Evolutionary conservation across 2,113 vertebrate genomes (phyloP).

Genomic region (Sula dactylatra): DNA sequence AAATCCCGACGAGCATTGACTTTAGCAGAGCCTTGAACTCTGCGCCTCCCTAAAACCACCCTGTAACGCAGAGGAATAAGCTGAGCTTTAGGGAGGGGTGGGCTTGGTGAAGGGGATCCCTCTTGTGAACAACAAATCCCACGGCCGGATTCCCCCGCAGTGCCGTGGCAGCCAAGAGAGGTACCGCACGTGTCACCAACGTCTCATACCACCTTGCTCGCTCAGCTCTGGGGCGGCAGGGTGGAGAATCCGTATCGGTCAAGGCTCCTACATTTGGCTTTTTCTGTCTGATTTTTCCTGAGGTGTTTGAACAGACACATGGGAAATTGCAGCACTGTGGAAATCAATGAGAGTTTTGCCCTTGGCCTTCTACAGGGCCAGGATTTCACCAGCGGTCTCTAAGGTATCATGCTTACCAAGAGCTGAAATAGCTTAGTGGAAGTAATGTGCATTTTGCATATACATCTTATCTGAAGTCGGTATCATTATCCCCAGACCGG

Average conservation of each 20-base stretch:
- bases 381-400: not conserved
- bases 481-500: not conserved
- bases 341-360: not conserved
- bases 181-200: rapidly evolving
- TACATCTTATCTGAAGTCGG: not conserved
- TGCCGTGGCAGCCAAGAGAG: not conserved
- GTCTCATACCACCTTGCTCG: not conserved
- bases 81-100: not conserved
- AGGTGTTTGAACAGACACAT: not conserved
- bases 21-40: not conserved
- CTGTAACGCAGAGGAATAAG: not conserved
- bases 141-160: rapidly evolving
- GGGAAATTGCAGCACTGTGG: not conserved
- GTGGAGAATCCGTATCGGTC: not conserved
- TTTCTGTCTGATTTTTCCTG: not conserved
- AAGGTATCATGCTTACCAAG: not conserved
- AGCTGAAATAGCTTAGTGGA: not conserved
- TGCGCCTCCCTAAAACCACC: not conserved
- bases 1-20: not conserved
- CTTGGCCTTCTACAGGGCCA: not conserved
- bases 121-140: not conserved
- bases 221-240: not conserved
- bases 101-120: not conserved
- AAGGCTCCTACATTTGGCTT: not conserved
- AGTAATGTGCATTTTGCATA: not conserved